These are phyloP conservation scores for Bembecia ichneumoniformis DNA, from an alignment of 2,888 invertebrate genomes.

Conservation along the genomic window DNA sequence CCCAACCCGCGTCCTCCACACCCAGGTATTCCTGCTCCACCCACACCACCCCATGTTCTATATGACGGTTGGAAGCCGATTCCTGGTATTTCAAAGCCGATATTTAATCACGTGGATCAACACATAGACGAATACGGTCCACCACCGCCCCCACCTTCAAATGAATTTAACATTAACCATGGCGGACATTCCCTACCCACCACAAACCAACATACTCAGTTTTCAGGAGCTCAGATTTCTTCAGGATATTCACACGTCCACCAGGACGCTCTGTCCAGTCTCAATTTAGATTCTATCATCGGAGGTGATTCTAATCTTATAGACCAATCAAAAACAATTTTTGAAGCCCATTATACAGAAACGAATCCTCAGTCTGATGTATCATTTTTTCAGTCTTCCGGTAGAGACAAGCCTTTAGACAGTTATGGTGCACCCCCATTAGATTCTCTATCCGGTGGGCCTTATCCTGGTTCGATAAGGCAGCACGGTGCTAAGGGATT, in stretches of 20 bases:
- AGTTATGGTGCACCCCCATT: conserved; percentile 53
- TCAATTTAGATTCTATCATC: conserved; percentile 53
- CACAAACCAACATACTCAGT: conserved; percentile 25
- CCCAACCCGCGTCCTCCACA: conserved; percentile 74
- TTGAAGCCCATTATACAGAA: conserved; percentile 66
- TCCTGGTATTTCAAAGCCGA: conserved; percentile 73
- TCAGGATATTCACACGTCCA: conserved; percentile 44
- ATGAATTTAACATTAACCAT: conserved; percentile 37
- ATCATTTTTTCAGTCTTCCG: conserved; percentile 8
- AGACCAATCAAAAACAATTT: conserved; percentile 63
- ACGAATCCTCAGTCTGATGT: conserved; percentile 18
- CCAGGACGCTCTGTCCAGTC: conserved; percentile 54
- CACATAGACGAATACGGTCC: conserved; percentile 43
- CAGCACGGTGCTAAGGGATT: conserved; percentile 66
- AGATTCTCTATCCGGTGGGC: conserved; percentile 55
- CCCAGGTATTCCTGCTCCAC: conserved; percentile 80
- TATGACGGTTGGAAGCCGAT: conserved; percentile 93
- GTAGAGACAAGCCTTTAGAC: conserved; percentile 31
- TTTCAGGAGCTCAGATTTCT: conserved; percentile 5
- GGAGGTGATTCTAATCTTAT: conserved; percentile 63
- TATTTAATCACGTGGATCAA: conserved; percentile 25
- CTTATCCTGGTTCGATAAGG: conserved; percentile 41
- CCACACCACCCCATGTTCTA: conserved; percentile 80
- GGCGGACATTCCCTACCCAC: conserved; percentile 32
- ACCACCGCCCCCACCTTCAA: conserved; percentile 37